phyloP scores from a whole-genome alignment of 2,113 vertebrate genomes.

The Pomatostomus ruficeps region DNA sequence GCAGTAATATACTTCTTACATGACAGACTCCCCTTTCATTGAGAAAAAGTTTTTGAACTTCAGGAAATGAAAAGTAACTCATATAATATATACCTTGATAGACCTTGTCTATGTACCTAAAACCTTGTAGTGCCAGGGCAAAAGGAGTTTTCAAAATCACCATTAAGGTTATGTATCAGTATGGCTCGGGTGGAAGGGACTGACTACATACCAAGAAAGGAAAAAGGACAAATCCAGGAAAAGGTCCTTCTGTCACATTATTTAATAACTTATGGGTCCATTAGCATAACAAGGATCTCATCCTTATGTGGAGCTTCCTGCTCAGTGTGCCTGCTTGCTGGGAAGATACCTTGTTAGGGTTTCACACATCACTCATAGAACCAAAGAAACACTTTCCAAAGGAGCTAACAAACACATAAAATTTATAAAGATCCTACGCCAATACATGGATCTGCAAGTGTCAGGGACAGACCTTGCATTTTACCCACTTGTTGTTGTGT shows the following conservation, averaged over 20 bases:
- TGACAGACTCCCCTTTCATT: neutral
- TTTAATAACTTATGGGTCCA: neutral
- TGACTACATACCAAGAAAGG: neutral
- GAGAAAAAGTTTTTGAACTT: neutral
- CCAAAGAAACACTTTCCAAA: neutral
- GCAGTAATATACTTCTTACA: neutral
- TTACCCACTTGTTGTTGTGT: neutral
- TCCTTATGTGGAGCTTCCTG: neutral
- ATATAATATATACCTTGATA: neutral
- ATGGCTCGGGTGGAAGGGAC: neutral
- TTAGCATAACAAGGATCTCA: neutral
- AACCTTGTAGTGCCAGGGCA: neutral
- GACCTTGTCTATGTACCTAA: neutral
- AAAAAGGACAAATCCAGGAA: neutral
- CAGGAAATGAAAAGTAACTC: neutral
- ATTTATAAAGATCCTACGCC: neutral
- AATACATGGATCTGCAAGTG: too few species aligned
- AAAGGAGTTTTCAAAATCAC: neutral
- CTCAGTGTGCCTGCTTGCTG: neutral
- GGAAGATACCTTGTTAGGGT: neutral
- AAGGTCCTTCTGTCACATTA: neutral
- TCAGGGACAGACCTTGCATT: neutral
- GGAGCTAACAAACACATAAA: neutral
- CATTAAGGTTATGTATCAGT: neutral
- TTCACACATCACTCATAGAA: neutral